Conservation (phyloP, 2,797 vertebrate genomes). For the Acomys russatus region DNA sequence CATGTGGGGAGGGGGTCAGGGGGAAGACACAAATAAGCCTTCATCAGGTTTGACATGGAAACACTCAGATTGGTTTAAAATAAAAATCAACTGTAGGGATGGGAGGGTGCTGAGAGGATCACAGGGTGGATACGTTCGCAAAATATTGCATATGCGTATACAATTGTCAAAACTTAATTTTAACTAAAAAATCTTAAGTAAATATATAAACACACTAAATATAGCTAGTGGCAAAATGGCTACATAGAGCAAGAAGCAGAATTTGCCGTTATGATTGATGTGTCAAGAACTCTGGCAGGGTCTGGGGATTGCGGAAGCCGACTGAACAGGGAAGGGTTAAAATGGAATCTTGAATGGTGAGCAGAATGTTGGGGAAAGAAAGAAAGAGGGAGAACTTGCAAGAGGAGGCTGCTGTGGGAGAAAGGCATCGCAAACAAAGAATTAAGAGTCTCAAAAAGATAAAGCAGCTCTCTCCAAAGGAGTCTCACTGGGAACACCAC, state of each 20-base stretch:
- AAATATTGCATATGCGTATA: background rate
- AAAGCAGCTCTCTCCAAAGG: background rate
- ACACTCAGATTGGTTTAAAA: background rate
- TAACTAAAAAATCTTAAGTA: background rate
- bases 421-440: background rate
- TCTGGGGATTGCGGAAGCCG: background rate
- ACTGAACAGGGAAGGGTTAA: background rate
- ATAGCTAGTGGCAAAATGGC: background rate
- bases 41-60: background rate
- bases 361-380: background rate
- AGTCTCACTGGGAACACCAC: background rate
- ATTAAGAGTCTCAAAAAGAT: background rate
- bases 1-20: too few relatives aligned
- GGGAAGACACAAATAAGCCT: background rate
- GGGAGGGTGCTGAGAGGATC: background rate
- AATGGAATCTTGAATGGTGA: background rate
- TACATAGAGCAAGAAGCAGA: background rate
- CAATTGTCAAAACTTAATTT: background rate
- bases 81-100: background rate
- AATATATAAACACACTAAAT: slow-evolving; percentile 10
- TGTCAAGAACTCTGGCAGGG: background rate
- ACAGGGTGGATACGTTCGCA: background rate
- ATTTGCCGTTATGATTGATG: background rate
- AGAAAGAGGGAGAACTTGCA: background rate
- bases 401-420: background rate